Evolutionary conservation across 2,113 vertebrate species (phyloP), one percentile per base, ranked within the genome.

Genomic region (Perca fluviatilis): DNA sequence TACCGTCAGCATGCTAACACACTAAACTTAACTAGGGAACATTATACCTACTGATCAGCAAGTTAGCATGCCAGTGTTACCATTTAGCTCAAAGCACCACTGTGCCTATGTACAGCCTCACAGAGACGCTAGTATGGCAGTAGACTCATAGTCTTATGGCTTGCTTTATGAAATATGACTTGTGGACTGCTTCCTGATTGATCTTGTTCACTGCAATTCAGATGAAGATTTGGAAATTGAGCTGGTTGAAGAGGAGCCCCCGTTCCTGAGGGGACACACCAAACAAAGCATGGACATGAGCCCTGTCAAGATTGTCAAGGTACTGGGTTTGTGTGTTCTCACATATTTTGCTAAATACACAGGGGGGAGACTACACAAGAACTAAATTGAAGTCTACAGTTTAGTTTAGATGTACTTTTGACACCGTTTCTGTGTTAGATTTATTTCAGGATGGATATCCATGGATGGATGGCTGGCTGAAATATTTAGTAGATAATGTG

Each of bases 241-340:
- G 86, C 92, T 99, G 6, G 98, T 99, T 58, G 98, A 99, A 80
- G 98, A 99, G 88, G 98, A 99, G 47, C 98, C 98, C 0, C 98
- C 98, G 0, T 99, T 99, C 93, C 94, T 99, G 78, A 96, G 98
- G 89, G 98, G 98, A 46, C 98, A 99, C 88, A 99, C 98, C 23
- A 99, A 99, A 70, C 98, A 99, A 77, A 99, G 98, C 94, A 99
- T 99, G 97, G 98, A 99, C 92, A 99, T 99, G 97, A 99, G 98
- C 73, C 98, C 98, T 11, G 99, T 99, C 74, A 99, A 99, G 92
- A 99, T 99, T 2, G 98, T 99, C 12, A 99, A 99, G 98, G 98
- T 99, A 73, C 67, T 60, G 11, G 43, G 0, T 9, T 18, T 6
- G 23, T 61, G 10, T 5, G 15, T 43, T 19, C 1, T 69, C 43